Evolutionary conservation across 2,797 vertebrate genomes (phyloP).

Genomic region (Syndactyla subalaris): DNA sequence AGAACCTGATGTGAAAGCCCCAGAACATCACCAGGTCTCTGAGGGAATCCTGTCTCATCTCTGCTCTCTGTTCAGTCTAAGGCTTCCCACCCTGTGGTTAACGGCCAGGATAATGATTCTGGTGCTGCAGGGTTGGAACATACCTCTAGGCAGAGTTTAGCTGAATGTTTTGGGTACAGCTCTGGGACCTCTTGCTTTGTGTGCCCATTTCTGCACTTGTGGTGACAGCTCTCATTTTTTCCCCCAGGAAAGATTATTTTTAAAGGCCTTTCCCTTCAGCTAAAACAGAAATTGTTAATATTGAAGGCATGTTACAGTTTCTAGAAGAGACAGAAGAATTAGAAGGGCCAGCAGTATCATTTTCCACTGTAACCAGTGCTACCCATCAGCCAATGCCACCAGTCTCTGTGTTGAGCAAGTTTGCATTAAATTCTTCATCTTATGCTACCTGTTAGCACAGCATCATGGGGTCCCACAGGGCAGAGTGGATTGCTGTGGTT

Average conservation of each 20-base stretch:
- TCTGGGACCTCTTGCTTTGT: background rate
- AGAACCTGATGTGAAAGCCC: background rate
- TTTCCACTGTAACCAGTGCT: background rate
- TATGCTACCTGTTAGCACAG: background rate
- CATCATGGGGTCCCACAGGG: accelerated
- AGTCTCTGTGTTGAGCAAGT: background rate
- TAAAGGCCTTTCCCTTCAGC: background rate
- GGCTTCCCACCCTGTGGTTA: background rate
- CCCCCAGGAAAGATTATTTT: background rate
- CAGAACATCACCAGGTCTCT: background rate
- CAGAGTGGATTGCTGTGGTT: background rate
- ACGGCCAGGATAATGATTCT: background rate
- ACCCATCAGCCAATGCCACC: background rate
- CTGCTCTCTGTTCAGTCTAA: background rate
- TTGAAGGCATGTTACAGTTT: background rate
- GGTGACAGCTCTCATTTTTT: background rate
- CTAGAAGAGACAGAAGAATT: background rate
- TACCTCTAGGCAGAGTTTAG: background rate
- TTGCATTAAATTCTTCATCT: background rate
- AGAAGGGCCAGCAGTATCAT: background rate
- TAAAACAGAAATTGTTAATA: background rate
- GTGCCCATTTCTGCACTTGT: background rate
- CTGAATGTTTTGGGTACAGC: background rate
- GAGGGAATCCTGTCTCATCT: background rate
- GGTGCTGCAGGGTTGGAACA: background rate